A percentile compares a stretch with the other conserved stretches of the same genome.
phyloP scores from a whole-genome alignment of 2,797 vertebrate species.

The Sebastes matsubarae region DNA sequence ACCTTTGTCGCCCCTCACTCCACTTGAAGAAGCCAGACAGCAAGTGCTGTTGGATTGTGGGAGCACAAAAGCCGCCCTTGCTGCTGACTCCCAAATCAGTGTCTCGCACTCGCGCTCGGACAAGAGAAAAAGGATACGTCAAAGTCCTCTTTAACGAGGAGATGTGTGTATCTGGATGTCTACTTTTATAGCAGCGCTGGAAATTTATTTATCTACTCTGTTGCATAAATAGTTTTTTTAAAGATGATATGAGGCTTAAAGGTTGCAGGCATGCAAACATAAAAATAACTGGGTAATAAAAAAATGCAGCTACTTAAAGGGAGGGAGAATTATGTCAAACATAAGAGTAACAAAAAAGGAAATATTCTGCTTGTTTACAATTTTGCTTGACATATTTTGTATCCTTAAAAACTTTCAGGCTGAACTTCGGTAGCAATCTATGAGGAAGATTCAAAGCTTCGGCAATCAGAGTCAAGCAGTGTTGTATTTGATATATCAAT shows the following conservation, averaged over 20 bases:
- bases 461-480: not conserved
- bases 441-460: no score
- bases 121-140: constrained; percentile 19
- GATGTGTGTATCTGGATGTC: constrained; percentile 21
- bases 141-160: constrained; percentile 14
- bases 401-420: not conserved
- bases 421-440: no score
- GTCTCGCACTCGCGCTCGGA: constrained; percentile 21
- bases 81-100: constrained; percentile 58
- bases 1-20: constrained; percentile 63
- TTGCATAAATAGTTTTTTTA: constrained; percentile 12
- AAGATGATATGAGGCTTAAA: constrained; percentile 4
- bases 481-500: not conserved
- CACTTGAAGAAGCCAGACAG: constrained; percentile 64
- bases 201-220: constrained; percentile 9
- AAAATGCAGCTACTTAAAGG: not conserved
- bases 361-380: not conserved
- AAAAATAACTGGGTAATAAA: constrained; percentile 37
- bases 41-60: constrained; percentile 60
- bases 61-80: constrained; percentile 69
- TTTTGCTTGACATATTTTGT: not conserved
- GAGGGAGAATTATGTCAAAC: not conserved
- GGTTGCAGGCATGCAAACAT: constrained; percentile 9
- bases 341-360: not conserved
- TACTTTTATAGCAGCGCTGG: not conserved